Evolutionary conservation across 2,113 vertebrate species (phyloP), one percentile per base, ranked within the genome.

Genomic region (Chitala chitala): DNA sequence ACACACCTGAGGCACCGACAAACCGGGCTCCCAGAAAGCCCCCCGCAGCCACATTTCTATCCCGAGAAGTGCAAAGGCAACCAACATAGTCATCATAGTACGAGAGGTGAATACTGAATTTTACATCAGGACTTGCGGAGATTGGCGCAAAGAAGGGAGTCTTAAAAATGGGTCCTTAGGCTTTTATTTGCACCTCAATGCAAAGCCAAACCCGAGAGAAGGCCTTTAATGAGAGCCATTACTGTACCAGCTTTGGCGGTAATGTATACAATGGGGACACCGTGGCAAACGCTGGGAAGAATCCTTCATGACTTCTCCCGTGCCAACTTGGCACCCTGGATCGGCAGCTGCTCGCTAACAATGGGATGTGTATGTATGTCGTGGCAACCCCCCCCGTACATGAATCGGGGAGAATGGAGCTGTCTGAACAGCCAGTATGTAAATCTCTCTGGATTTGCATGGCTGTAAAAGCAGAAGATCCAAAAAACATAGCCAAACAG

Each of bases 311-410:
- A 29, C 15, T 50, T 74, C 48, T 31, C 10, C 61, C 9, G 50
- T 13, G 73, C 59, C 59, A 74, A 64, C 73, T 55, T 74, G 73
- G 73, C 73, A 68, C 24, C 33, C 46, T 20, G 48, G 68, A 31
- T 42, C 38, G 73, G 51, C 73, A 74, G 73, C 63, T 74, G 73
- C 73, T 55, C 12, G 4, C 56, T 22, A 33, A 73, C 72, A 73
- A 73, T 63, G 42, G 72, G 71, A 48, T 50, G 71, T 42, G 31
- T 40, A 48, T 42, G 31, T 40, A 48, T 33, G 42, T 50, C 7
- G 58, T 63, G 56, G 58, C 58, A 73, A 73, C n/a, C 69, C 8
- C 38, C 54, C 42, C 56, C 29, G 12, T 22, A 64, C 44, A 44
- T 26, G 73, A 74, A 74, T 55, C 3, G 36, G 12, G 55, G 46